Percentiles rank a stretch among this genome's conserved stretches.
Conservation (phyloP, 1,140 invertebrate genomes). For the Muscidifurax raptorellus region DNA sequence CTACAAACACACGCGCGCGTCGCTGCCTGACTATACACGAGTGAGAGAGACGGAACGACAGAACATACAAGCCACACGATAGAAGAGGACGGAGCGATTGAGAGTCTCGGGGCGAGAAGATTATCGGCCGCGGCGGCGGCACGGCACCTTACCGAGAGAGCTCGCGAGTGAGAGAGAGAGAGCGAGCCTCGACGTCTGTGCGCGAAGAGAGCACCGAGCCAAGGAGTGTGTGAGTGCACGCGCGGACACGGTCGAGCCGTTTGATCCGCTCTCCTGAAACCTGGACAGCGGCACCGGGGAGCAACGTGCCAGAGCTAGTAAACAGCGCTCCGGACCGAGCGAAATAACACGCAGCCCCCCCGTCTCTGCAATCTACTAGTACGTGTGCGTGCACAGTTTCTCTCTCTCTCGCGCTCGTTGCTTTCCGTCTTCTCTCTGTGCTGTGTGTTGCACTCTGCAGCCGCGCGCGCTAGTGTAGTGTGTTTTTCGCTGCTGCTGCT, state of each 20-base stretch:
- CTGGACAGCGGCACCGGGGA: not conserved
- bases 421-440: not conserved
- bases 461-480: not conserved
- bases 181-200: not conserved
- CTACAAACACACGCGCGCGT: not conserved
- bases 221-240: not conserved
- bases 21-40: not conserved
- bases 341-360: not conserved
- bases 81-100: conserved; percentile 20
- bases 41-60: not conserved
- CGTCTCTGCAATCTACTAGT: not conserved
- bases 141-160: conserved; percentile 44
- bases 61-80: not conserved
- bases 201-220: not conserved
- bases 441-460: conserved; percentile 10
- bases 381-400: not conserved
- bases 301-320: not conserved
- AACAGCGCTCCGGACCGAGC: not conserved
- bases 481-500: not conserved
- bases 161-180: not conserved
- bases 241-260: not conserved
- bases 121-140: conserved; percentile 46
- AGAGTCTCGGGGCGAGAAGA: conserved; percentile 40
- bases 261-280: not conserved
- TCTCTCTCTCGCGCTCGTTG: not conserved